Evolutionary conservation across 2,113 vertebrate species (phyloP), one percentile per base, ranked within the genome.

Genomic region (Picathartes gymnocephalus): DNA sequence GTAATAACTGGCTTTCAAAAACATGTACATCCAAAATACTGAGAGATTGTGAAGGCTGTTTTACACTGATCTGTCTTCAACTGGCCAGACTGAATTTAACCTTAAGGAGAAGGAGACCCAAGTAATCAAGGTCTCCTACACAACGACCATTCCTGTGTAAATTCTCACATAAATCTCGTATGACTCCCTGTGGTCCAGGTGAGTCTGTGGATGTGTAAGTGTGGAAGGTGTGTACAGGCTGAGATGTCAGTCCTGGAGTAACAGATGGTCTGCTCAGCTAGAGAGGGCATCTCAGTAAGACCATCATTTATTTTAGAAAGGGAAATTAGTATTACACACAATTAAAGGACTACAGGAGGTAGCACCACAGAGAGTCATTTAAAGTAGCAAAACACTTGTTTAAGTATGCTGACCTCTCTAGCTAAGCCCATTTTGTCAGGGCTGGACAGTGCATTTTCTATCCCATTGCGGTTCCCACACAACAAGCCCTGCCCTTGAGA

Each of bases 1-100:
- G 22, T 22, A 69, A 62, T 22, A 72, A 31, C 25, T 35, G 8
- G 21, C 47, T 89, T 95, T 54, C 6, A 48, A 39, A 82, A 71
- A 19, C 24, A 24, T 1, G 3, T 14, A 24, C 0, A 0, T 40
- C 19, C 24, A 51, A 48, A 88, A 72, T n/a, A 39, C 3, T 44
- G 28, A 19, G 70, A 40, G 13, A 30, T 10, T 20, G 10, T 16
- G 30, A 62, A 56, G 47, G 40, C 3, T 10, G 3, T 45, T 85
- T 87, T 31, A 47, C 48, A 33, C 22, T 25, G 35, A 19, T 64
- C 86, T 79, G 28, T 54, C 42, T 27, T 58, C 33, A 14, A 3
- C 25, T 30, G 37, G 6, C 12, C 37, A 39, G 39, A 23, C 7
- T 39, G 72, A 66, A 42, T 50, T 48, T 62, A 47, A 39, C 18